phyloP scores from a whole-genome alignment of 2,888 invertebrate genomes.

The Zaprionus obscuricornis region DNA sequence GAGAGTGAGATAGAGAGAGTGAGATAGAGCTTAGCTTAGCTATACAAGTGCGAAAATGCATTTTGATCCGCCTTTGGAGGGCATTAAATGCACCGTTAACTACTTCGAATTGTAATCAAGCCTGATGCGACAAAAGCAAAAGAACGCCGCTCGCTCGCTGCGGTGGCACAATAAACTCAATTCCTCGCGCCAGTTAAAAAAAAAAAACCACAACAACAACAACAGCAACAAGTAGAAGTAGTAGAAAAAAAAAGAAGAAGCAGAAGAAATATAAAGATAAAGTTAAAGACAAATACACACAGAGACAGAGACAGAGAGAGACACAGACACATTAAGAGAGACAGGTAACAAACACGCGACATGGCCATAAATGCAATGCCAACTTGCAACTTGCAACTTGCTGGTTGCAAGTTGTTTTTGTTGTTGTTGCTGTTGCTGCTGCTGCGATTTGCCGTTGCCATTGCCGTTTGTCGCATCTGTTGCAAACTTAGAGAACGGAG shows the following conservation, averaged over 20 bases:
- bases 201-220: conserved; percentile 1
- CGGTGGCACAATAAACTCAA: conserved; percentile 76
- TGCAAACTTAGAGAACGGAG: conserved; percentile 41
- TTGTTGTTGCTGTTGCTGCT: conserved; percentile 29
- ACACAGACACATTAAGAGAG: conserved; percentile 41
- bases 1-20: no score
- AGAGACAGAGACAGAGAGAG: conserved; percentile 7
- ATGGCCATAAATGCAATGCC: conserved; percentile 75
- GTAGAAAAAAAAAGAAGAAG: no score
- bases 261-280: no score
- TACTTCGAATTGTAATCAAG: conserved; percentile 76
- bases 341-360: conserved; percentile 67
- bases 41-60: no score
- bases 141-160: conserved; percentile 68
- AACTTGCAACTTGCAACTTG: conserved; percentile 41
- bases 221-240: no score
- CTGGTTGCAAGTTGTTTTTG: conserved; percentile 13
- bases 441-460: conserved; percentile 15
- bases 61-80: conserved; percentile 70
- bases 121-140: conserved; percentile 71
- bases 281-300: conserved; percentile 6
- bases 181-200: conserved; percentile 46
- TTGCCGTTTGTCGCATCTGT: conserved; percentile 38
- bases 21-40: no score
- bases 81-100: conserved; percentile 77